phyloP scores from a whole-genome alignment of 2,888 invertebrate species.

The Stictocephala bisonia region DNA sequence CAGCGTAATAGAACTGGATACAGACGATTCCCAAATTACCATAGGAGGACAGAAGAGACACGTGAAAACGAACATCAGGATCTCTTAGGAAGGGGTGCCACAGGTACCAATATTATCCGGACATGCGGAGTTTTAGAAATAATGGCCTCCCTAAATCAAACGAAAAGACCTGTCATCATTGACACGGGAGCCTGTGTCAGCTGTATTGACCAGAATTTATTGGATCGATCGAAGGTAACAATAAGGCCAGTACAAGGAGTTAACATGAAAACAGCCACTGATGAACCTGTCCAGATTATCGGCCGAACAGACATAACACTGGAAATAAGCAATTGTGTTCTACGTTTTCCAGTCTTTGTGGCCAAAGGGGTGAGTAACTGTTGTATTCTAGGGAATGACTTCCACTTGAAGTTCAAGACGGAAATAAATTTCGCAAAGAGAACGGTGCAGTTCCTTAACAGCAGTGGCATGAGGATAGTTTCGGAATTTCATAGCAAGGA shows the following conservation, averaged over 20 bases:
- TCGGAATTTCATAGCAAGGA: not conserved
- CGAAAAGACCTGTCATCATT: too few relatives aligned
- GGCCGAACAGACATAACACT: constrained; percentile 1
- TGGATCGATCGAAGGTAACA: not conserved
- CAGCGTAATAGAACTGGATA: too few relatives aligned
- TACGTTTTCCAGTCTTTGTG: constrained; percentile 6
- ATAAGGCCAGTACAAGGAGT: not conserved
- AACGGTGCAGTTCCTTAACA: not conserved
- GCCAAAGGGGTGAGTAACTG: not conserved
- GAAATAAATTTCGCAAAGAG: not conserved
- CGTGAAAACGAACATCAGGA: too few relatives aligned
- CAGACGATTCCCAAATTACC: too few relatives aligned
- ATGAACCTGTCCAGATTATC: constrained; percentile 2
- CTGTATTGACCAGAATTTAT: constrained; percentile 4
- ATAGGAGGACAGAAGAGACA: too few relatives aligned
- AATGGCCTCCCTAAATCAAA: too few relatives aligned
- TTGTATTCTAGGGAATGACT: constrained; percentile 5
- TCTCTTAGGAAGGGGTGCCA: too few relatives aligned
- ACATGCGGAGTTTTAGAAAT: too few relatives aligned
- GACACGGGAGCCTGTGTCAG: too few relatives aligned
- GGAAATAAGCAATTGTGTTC: not conserved
- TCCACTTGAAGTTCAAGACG: constrained; percentile 2
- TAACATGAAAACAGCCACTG: constrained; percentile 19
- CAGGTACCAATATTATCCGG: too few relatives aligned
- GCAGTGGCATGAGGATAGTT: not conserved